Conservation (phyloP, 2,888 invertebrate genomes). For the Drosophila hamatofila region DNA sequence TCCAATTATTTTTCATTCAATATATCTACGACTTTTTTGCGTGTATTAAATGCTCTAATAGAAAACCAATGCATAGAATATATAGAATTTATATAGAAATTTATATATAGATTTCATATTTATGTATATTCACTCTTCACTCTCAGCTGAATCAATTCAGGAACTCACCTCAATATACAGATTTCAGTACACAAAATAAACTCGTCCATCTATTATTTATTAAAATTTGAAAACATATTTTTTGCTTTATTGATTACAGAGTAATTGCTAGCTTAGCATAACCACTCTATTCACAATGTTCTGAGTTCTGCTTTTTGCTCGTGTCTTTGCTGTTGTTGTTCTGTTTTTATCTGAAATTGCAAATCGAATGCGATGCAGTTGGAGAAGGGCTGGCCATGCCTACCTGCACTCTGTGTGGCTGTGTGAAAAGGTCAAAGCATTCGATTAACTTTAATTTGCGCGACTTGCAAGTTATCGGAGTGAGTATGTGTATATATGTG, state of each 20-base stretch:
- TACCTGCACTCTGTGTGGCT: constrained; percentile 44
- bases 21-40: too few species aligned
- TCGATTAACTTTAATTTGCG: constrained; percentile 81
- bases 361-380: constrained; percentile 69
- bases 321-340: constrained; percentile 25
- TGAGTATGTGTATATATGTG: constrained; percentile 6
- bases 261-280: constrained; percentile 6
- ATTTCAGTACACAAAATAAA: too few species aligned
- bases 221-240: not conserved
- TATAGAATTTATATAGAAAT: too few species aligned
- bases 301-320: constrained; percentile 5
- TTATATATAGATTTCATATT: too few species aligned
- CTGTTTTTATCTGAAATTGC: constrained; percentile 71
- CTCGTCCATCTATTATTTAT: too few species aligned
- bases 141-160: too few species aligned
- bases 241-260: not conserved
- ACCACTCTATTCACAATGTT: not conserved
- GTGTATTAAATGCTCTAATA: too few species aligned
- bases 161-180: too few species aligned
- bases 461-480: constrained; percentile 30
- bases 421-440: constrained; percentile 79
- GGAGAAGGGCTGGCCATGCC: constrained; percentile 70
- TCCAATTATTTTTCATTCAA: too few species aligned
- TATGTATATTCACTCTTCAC: too few species aligned
- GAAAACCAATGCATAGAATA: too few species aligned